Evolutionary conservation across 2,888 invertebrate genomes (phyloP).

Genomic region (Agrotis exclamationis): DNA sequence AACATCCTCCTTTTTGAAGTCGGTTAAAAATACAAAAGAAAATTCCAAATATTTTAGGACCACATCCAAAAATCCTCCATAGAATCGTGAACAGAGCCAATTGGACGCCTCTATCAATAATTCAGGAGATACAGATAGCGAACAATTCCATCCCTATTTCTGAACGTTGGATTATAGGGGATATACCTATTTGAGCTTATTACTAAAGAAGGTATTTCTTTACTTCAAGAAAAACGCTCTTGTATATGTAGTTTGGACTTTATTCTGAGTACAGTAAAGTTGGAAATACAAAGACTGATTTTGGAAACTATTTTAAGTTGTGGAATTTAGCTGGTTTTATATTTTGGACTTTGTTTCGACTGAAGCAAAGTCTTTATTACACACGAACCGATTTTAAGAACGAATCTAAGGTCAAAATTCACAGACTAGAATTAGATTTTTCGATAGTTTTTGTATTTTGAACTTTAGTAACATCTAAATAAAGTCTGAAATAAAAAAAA

Average conservation of each 20-base stretch:
- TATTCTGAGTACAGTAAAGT: neutral
- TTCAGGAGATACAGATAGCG: constrained; percentile 72
- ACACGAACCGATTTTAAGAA: neutral
- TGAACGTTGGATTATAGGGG: constrained; percentile 53
- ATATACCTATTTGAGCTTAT: constrained; percentile 34
- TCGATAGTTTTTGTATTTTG: neutral
- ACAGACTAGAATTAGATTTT: neutral
- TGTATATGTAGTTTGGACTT: neutral
- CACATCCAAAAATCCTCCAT: constrained; percentile 5
- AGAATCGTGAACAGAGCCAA: constrained; percentile 56
- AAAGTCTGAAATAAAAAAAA: neutral
- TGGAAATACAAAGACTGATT: too few species aligned
- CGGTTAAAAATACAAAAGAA: neutral
- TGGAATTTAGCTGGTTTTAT: neutral
- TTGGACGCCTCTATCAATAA: constrained; percentile 72
- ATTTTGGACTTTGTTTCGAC: neutral
- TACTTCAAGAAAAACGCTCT: neutral
- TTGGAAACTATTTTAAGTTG: neutral
- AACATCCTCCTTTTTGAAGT: too few species aligned
- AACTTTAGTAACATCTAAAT: neutral
- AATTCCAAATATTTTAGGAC: neutral
- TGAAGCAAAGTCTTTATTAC: neutral
- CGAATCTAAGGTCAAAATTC: neutral
- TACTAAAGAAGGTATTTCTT: neutral
- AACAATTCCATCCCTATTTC: constrained; percentile 67